Evolutionary conservation across 2,888 invertebrate species (phyloP).

Genomic region (Pterostichus niger): DNA sequence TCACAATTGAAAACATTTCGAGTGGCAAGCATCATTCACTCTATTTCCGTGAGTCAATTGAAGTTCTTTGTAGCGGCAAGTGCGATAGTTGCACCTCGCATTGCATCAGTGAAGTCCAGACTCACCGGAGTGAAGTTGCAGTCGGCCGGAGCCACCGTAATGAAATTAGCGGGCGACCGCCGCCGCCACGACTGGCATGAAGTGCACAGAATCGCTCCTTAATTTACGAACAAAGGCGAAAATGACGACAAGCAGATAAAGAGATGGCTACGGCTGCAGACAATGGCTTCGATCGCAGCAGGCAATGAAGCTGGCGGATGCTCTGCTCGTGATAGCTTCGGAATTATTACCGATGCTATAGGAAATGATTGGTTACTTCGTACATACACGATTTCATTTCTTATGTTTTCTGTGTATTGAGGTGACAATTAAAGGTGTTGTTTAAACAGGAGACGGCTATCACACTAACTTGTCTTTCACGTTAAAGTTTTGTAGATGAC

Average conservation of each 20-base stretch:
- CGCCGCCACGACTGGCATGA: constrained; percentile 38
- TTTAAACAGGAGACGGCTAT: neutral
- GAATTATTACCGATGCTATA: constrained; percentile 45
- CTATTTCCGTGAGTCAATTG: constrained; percentile 48
- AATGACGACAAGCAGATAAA: constrained; percentile 61
- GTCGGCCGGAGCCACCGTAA: constrained; percentile 30
- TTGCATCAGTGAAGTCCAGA: constrained; percentile 27
- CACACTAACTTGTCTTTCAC: no score
- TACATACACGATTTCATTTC: neutral
- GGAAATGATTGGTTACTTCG: constrained; percentile 26
- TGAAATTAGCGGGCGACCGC: constrained; percentile 44
- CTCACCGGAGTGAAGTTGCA: constrained; percentile 49
- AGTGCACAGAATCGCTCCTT: constrained; percentile 62
- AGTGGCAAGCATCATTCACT: constrained; percentile 16
- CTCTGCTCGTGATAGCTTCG: constrained; percentile 38
- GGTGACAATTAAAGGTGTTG: constrained; percentile 36
- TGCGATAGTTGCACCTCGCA: constrained; percentile 38
- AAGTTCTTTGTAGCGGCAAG: constrained; percentile 30
- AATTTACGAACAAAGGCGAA: constrained; percentile 62
- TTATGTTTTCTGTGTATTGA: neutral
- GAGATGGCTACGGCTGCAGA: constrained; percentile 58
- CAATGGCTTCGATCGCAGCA: constrained; percentile 56
- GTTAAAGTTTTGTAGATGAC: no score
- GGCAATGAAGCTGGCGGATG: constrained; percentile 32
- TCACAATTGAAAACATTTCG: constrained; percentile 13